phyloP scores from a whole-genome alignment of 2,113 vertebrate species.

The Lontra canadensis region DNA sequence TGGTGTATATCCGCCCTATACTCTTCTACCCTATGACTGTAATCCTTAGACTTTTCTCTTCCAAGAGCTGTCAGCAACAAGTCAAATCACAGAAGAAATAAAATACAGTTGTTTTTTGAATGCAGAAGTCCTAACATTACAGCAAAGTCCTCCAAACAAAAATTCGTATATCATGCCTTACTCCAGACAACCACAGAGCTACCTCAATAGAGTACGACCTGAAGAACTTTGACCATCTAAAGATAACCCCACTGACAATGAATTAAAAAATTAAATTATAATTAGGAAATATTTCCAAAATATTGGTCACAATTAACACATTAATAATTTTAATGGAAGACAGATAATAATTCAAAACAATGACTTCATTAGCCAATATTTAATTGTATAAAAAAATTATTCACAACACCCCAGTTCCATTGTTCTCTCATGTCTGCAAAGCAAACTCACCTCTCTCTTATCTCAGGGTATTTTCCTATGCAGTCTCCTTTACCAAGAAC shows the following conservation, averaged over 20 bases:
- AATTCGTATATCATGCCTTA: not conserved
- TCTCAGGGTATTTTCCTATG: not conserved
- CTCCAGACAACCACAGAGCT: not conserved
- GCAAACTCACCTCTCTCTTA: not conserved
- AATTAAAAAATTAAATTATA: not conserved
- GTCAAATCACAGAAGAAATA: not conserved
- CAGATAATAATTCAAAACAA: slow-evolving; percentile 5
- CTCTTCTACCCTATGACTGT: not conserved
- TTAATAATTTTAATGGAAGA: not conserved
- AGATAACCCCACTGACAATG: not conserved
- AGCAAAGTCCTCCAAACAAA: not conserved
- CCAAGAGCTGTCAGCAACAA: not conserved
- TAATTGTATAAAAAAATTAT: not conserved
- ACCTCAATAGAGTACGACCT: not conserved
- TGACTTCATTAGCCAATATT: not conserved
- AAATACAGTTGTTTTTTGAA: slow-evolving; percentile 25
- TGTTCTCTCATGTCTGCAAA: not conserved
- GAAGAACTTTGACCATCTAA: not conserved
- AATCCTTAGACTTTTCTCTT: not conserved
- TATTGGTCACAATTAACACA: not conserved
- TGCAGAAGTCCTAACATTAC: not conserved
- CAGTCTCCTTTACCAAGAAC: not conserved
- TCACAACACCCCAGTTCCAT: not conserved
- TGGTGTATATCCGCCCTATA: not conserved
- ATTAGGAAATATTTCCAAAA: not conserved